Evolutionary conservation across 2,888 invertebrate species (phyloP).

Genomic region (Meiosimyza platycephala): DNA sequence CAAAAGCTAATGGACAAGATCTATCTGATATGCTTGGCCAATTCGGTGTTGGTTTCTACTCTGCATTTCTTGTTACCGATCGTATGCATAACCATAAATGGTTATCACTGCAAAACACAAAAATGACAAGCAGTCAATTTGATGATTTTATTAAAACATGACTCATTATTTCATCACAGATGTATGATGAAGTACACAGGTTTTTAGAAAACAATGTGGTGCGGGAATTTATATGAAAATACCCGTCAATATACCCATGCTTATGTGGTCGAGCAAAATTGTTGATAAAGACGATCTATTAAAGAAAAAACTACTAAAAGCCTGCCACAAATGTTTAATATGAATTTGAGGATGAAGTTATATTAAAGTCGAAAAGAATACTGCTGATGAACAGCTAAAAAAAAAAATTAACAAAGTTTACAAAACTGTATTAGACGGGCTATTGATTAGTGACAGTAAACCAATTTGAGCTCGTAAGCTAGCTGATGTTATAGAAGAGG

Average conservation of each 20-base stretch:
- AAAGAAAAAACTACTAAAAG: conserved; percentile 70
- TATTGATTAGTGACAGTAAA: conserved; percentile 94
- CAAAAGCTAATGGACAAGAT: too few relatives aligned
- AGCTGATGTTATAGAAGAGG: conserved; percentile 83
- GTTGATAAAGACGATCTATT: conserved; percentile 78
- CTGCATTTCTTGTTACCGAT: too few relatives aligned
- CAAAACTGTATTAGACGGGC: conserved; percentile 98
- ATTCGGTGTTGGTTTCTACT: too few relatives aligned
- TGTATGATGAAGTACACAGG: too few relatives aligned
- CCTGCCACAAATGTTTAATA: conserved; percentile 71
- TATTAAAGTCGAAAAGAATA: conserved; percentile 77
- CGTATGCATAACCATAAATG: too few relatives aligned
- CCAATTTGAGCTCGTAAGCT: conserved; percentile 98
- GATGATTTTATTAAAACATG: too few relatives aligned
- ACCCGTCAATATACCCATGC: conserved; percentile 98
- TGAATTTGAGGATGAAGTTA: conserved; percentile 68
- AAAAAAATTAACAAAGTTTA: conserved; percentile 90
- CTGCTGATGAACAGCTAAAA: conserved; percentile 71
- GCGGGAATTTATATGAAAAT: too few relatives aligned
- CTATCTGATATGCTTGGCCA: too few relatives aligned
- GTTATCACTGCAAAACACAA: too few relatives aligned
- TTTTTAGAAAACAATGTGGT: too few relatives aligned
- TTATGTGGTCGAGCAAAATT: conserved; percentile 86
- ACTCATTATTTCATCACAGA: too few relatives aligned
- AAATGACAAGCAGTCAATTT: too few relatives aligned